phyloP scores from a whole-genome alignment of 2,888 invertebrate genomes.

The Dascillus cervinus region DNA sequence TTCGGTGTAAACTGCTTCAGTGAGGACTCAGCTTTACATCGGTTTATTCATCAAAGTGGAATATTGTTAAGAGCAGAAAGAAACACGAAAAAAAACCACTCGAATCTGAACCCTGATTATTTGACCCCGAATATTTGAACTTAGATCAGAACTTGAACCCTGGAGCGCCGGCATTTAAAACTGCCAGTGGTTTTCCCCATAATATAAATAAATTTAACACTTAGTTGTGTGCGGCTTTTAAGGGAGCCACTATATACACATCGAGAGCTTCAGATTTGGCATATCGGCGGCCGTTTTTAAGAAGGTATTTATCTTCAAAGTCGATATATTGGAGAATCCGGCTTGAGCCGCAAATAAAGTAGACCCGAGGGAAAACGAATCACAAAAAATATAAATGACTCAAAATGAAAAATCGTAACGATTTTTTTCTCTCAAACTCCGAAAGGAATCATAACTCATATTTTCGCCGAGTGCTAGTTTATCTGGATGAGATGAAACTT shows the following conservation, averaged over 20 bases:
- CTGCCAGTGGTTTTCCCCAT: too few relatives aligned
- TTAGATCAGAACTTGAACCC: too few relatives aligned
- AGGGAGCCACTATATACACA: conserved; percentile 14
- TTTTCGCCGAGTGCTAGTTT: conserved; percentile 34
- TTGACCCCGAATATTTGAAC: too few relatives aligned
- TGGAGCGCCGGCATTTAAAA: too few relatives aligned
- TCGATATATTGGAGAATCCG: conserved; percentile 24
- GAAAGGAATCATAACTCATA: conserved; percentile 35
- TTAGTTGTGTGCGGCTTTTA: too few relatives aligned
- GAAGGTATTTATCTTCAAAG: conserved; percentile 19
- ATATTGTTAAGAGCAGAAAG: too few relatives aligned
- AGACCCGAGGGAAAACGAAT: conserved; percentile 30
- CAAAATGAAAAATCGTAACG: conserved; percentile 35
- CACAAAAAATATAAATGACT: conserved; percentile 32
- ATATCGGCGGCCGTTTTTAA: conserved; percentile 15
- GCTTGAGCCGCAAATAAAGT: conserved; percentile 27
- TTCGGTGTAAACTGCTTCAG: too few relatives aligned
- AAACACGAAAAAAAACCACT: too few relatives aligned
- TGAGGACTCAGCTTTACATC: too few relatives aligned
- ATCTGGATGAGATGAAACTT: conserved; percentile 32
- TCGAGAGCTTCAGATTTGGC: conserved; percentile 12
- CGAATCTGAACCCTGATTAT: too few relatives aligned
- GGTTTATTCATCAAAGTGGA: too few relatives aligned
- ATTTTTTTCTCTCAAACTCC: conserved; percentile 30
- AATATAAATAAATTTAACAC: too few relatives aligned